These are phyloP conservation scores for Aleiodes testaceus DNA, from an alignment of 2,888 invertebrate species.

Conservation along the genomic window DNA sequence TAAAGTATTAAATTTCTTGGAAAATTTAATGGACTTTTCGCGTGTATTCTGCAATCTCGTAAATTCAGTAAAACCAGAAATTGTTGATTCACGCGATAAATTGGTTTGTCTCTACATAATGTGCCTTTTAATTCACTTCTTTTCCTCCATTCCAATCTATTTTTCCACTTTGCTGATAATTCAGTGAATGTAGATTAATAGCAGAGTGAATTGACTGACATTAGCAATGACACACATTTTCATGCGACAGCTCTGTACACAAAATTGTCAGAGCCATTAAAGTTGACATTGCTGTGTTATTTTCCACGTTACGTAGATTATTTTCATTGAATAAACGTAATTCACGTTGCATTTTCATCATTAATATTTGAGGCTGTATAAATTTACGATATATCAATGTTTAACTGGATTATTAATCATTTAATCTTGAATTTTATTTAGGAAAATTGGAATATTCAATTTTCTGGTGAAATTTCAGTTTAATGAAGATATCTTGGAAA, in stretches of 20 bases:
- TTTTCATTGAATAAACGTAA: background rate
- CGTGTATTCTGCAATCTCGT: conserved; percentile 34
- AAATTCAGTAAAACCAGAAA: conserved; percentile 30
- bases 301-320: background rate
- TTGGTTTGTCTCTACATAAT: conserved; percentile 16
- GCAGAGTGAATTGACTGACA: conserved; percentile 4
- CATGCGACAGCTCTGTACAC: conserved; percentile 17
- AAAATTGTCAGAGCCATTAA: background rate
- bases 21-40: conserved; percentile 36
- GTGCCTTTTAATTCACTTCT: background rate
- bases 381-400: background rate
- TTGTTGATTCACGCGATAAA: conserved; percentile 40
- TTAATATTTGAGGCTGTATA: conserved; percentile 8
- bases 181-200: too few species aligned
- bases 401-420: background rate
- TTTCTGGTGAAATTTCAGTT: too few species aligned
- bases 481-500: background rate
- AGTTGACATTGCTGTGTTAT: conserved; percentile 10
- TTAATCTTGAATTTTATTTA: background rate
- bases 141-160: background rate
- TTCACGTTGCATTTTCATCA: conserved; percentile 42
- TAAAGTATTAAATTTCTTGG: conserved; percentile 5
- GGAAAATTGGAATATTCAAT: background rate
- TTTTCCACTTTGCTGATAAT: background rate
- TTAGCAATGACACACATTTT: conserved; percentile 49